These are phyloP conservation scores for Cephus spinipes DNA, from an alignment of 2,888 invertebrate species.

Conservation along the genomic window DNA sequence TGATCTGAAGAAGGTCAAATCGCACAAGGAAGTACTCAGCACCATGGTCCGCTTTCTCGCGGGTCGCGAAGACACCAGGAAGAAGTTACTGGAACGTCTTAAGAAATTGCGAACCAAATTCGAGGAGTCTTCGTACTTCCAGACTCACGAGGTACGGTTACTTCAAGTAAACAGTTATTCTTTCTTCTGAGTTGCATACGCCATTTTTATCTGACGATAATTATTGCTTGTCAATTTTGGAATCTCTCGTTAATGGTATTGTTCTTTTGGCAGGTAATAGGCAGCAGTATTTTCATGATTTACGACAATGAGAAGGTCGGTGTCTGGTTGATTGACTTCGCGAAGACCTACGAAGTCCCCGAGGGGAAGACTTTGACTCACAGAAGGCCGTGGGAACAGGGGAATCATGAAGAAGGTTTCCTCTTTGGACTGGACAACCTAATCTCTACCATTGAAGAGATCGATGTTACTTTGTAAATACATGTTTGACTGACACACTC, in stretches of 20 bases:
- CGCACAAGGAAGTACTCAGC: conserved; percentile 78
- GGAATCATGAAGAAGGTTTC: conserved; percentile 98
- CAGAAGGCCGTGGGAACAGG: conserved; percentile 85
- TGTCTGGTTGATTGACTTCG: conserved; percentile 98
- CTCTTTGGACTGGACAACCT: conserved; percentile 93
- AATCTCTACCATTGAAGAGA: conserved; percentile 75
- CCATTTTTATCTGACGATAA: not conserved
- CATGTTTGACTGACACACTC: conserved; percentile 19
- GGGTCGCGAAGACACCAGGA: conserved; percentile 74
- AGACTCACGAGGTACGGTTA: conserved; percentile 80
- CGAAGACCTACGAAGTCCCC: conserved; percentile 86
- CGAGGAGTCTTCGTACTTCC: conserved; percentile 87
- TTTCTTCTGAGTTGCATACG: not conserved
- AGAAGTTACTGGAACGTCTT: conserved; percentile 79
- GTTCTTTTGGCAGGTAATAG: conserved; percentile 74
- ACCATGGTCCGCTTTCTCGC: conserved; percentile 83
- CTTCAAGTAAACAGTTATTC: not conserved
- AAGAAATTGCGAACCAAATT: conserved; percentile 82
- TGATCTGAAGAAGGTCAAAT: conserved; percentile 89
- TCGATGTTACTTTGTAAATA: conserved; percentile 39
- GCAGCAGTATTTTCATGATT: conserved; percentile 93
- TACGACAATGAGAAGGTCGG: conserved; percentile 90
- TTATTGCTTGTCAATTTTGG: not conserved
- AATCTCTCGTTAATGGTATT: not conserved
- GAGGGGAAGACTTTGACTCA: conserved; percentile 80